phyloP scores from a whole-genome alignment of 2,113 vertebrate species.

The Nanorana parkeri region DNA sequence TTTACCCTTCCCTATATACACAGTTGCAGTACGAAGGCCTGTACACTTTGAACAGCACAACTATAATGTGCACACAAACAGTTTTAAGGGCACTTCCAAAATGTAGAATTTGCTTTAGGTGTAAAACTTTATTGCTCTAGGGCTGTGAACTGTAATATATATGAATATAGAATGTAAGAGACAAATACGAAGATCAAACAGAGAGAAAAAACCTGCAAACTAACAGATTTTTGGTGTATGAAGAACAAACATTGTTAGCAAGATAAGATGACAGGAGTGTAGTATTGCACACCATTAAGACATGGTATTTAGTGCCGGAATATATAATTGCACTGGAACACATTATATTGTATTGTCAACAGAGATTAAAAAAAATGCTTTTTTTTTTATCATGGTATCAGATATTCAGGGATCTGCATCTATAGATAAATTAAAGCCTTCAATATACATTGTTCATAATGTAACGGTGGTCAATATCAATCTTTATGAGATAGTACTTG shows the following conservation, averaged over 20 bases:
- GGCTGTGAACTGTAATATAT: background rate
- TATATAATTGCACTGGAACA: background rate
- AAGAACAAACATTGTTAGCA: slow-evolving; percentile 73
- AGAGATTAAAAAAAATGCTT: too few species aligned
- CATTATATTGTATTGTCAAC: too few species aligned
- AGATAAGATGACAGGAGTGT: slow-evolving; percentile 89
- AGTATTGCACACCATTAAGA: slow-evolving; percentile 81
- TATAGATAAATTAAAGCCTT: too few species aligned
- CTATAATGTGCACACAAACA: background rate
- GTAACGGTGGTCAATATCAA: too few species aligned
- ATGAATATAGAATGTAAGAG: slow-evolving; percentile 8
- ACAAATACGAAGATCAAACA: slow-evolving; percentile 19
- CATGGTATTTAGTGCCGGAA: slow-evolving; percentile 66
- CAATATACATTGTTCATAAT: too few species aligned
- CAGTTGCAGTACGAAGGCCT: background rate
- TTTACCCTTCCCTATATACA: slow-evolving; percentile 32
- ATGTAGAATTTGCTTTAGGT: background rate
- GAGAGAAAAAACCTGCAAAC: slow-evolving; percentile 76
- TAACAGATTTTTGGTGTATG: slow-evolving; percentile 70
- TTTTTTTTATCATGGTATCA: too few species aligned
- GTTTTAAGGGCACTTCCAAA: background rate
- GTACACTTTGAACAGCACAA: background rate
- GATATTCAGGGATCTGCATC: too few species aligned
- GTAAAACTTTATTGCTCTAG: slow-evolving; percentile 2
- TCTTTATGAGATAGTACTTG: too few species aligned